phyloP scores from a whole-genome alignment of 1,140 invertebrate genomes.

The Bombus fervidus region DNA sequence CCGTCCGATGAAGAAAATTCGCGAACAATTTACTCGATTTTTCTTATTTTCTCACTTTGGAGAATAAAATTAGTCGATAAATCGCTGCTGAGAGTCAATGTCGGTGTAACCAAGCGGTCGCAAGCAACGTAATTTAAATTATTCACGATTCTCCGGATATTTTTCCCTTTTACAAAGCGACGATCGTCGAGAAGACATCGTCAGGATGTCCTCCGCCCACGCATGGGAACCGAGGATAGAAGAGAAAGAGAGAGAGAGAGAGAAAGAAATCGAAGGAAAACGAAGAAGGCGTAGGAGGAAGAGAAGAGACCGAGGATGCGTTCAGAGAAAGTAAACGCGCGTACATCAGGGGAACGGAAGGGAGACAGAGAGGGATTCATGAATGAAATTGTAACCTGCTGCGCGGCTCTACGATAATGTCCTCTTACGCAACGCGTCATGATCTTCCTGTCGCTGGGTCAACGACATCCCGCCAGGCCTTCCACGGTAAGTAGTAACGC shows the following conservation, averaged over 20 bases:
- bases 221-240: slow-evolving; percentile 41
- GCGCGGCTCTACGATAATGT: slow-evolving; percentile 70
- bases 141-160: slow-evolving; percentile 71
- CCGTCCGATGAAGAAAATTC: neutral
- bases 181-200: slow-evolving; percentile 58
- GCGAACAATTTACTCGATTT: too few species aligned
- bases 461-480: slow-evolving; percentile 54
- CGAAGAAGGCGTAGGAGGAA: slow-evolving; percentile 33
- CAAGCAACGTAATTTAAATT: slow-evolving; percentile 81
- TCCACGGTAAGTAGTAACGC: neutral
- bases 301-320: slow-evolving; percentile 25
- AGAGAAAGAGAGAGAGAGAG: neutral
- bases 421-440: slow-evolving; percentile 72
- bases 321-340: slow-evolving; percentile 70
- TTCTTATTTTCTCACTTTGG: neutral
- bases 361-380: slow-evolving; percentile 68
- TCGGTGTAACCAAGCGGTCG: slow-evolving; percentile 71
- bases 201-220: slow-evolving; percentile 3
- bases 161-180: slow-evolving; percentile 61
- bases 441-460: slow-evolving; percentile 63
- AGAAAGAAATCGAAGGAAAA: slow-evolving; percentile 40
- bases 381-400: slow-evolving; percentile 76
- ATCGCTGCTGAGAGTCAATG: neutral
- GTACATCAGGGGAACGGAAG: slow-evolving; percentile 49
- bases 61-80: neutral